A percentile compares a stretch with the other conserved stretches of the same genome.
Evolutionary conservation across 2,113 vertebrate species (phyloP).

Genomic region (Azemiops feae): DNA sequence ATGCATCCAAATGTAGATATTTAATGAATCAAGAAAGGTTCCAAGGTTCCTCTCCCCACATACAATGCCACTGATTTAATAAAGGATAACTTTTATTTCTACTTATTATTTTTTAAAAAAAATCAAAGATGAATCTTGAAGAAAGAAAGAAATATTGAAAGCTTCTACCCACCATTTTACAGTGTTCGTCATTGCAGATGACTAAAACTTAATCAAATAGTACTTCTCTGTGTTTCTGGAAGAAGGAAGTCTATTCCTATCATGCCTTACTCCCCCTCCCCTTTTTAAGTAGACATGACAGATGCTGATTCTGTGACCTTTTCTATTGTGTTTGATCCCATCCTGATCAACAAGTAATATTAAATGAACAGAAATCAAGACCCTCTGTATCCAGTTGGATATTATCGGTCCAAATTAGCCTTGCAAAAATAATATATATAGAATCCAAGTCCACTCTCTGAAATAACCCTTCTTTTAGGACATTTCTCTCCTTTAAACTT

Average conservation of each 20-base stretch:
- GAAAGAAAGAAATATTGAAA: neutral
- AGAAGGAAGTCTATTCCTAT: neutral
- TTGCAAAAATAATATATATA: neutral
- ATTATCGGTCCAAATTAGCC: neutral
- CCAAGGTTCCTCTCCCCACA: neutral
- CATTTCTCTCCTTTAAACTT: neutral
- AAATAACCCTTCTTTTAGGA: neutral
- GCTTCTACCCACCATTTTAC: neutral
- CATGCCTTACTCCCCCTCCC: neutral
- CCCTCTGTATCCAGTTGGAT: neutral
- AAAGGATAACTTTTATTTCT: neutral
- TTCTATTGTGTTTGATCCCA: neutral
- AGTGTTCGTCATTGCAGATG: neutral
- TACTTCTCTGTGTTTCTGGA: neutral
- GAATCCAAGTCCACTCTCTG: neutral
- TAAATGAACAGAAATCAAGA: neutral
- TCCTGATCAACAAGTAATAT: neutral
- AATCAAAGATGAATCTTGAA: neutral
- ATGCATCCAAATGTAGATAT: neutral
- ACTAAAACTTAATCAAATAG: neutral
- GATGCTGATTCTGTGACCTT: neutral
- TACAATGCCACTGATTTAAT: neutral
- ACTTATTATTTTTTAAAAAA: neutral
- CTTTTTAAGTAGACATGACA: neutral
- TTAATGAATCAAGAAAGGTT: neutral